A percentile compares a stretch with the other conserved stretches of the same genome.
Conservation (phyloP, 2,888 invertebrate species). For the Drosophila robusta region DNA sequence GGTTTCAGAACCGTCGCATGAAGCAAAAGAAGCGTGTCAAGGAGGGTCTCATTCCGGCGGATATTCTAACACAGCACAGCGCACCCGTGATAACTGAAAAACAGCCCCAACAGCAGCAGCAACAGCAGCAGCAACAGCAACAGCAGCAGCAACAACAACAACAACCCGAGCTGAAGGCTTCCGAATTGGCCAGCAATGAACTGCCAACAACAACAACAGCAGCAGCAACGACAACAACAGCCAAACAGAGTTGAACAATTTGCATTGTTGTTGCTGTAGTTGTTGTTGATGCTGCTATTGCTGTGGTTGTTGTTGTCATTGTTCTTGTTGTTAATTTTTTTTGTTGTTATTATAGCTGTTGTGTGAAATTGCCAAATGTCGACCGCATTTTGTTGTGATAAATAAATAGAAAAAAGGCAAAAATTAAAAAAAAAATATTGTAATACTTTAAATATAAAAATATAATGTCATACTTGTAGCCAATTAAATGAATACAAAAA, state of each 20-base stretch:
- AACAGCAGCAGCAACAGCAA: slow-evolving; percentile 48
- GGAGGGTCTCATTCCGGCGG: slow-evolving; percentile 92
- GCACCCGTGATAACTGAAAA: slow-evolving; percentile 57
- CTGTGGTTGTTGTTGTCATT: slow-evolving; percentile 27
- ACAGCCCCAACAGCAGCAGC: slow-evolving; percentile 53
- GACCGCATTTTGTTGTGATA: slow-evolving; percentile 84
- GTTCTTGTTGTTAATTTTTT: slow-evolving; percentile 13
- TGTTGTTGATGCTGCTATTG: slow-evolving; percentile 28
- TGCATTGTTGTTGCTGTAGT: slow-evolving; percentile 20
- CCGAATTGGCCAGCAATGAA: slow-evolving; percentile 60
- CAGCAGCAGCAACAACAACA: slow-evolving; percentile 49
- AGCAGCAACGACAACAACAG: slow-evolving; percentile 34
- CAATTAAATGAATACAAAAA: slow-evolving; percentile 39
- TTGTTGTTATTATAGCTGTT: slow-evolving; percentile 43
- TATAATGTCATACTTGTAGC: slow-evolving; percentile 53
- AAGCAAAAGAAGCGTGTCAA: slow-evolving; percentile 99
- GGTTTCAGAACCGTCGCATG: slow-evolving; percentile 99
- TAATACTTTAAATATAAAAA: slow-evolving; percentile 27
- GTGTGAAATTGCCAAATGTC: slow-evolving; percentile 71
- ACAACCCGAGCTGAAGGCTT: slow-evolving; percentile 51
- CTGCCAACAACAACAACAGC: slow-evolving; percentile 49
- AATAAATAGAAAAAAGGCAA: slow-evolving; percentile 56
- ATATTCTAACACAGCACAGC: slow-evolving; percentile 84
- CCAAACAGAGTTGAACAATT: slow-evolving; percentile 67
- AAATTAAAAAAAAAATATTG: slow-evolving; percentile 23